A percentile compares a stretch with the other conserved stretches of the same genome.
Conservation (phyloP, 2,113 vertebrate genomes). For the Mionectes macconnelli region DNA sequence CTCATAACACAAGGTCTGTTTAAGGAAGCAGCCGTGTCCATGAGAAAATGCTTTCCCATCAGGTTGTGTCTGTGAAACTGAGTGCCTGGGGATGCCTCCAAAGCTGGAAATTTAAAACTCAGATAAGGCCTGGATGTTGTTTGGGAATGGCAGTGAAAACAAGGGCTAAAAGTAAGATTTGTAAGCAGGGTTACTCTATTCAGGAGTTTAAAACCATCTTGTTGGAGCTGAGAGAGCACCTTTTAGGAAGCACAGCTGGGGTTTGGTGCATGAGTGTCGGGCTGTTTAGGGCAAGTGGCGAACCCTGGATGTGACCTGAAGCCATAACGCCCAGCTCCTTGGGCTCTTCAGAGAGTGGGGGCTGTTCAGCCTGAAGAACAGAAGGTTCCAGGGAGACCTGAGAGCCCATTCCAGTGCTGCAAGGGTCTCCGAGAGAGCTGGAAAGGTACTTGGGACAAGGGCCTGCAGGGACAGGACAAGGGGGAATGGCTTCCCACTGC, state of each 20-base stretch:
- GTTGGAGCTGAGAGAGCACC: background rate
- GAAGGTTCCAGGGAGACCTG: background rate
- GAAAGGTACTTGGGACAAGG: no score
- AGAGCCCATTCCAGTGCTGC: rapidly evolving
- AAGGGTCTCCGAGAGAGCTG: background rate
- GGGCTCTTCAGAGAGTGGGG: background rate
- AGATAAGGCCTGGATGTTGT: background rate
- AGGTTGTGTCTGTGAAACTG: background rate
- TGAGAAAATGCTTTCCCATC: background rate
- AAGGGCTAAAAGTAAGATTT: background rate
- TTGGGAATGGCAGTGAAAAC: background rate
- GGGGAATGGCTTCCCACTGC: background rate
- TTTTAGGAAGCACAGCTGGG: background rate
- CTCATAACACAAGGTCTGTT: background rate
- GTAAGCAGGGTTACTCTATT: background rate
- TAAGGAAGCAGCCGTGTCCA: background rate
- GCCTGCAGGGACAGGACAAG: rapidly evolving
- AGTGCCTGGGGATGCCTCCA: background rate
- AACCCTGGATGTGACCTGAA: background rate
- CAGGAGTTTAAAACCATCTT: background rate
- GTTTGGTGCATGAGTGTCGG: background rate
- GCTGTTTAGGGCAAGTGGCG: background rate
- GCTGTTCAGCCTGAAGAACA: background rate
- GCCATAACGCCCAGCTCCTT: background rate
- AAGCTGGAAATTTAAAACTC: background rate